Percentiles rank a stretch among this genome's conserved stretches.
Evolutionary conservation across 2,797 vertebrate species (phyloP).

Genomic region (Characodon lateralis): DNA sequence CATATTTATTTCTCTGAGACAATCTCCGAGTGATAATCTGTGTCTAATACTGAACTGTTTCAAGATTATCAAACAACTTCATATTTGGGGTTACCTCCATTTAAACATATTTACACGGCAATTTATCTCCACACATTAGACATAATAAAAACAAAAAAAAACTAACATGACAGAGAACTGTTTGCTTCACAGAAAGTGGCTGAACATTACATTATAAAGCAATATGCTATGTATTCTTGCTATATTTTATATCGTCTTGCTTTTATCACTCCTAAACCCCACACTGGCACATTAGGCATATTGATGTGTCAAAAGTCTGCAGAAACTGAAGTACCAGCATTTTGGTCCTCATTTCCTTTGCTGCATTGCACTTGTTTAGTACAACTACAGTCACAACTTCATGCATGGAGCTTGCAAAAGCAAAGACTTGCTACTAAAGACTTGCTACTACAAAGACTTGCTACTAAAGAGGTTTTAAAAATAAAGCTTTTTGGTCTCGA

Average conservation of each 20-base stretch:
- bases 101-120: conserved; percentile 34
- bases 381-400: conserved; percentile 30
- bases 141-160: conserved; percentile 10
- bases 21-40: conserved; percentile 34
- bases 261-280: conserved; percentile 14
- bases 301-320: conserved; percentile 27
- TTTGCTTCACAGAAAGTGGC: conserved; percentile 40
- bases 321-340: conserved; percentile 11
- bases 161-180: conserved; percentile 23
- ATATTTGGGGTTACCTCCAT: conserved; percentile 16
- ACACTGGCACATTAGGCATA: conserved; percentile 7
- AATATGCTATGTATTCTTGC: conserved; percentile 17
- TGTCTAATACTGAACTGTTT: conserved; percentile 52
- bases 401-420: not conserved
- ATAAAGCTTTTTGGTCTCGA: not conserved
- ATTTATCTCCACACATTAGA: conserved; percentile 9
- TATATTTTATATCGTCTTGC: not conserved
- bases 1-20: conserved; percentile 54
- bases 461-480: not conserved
- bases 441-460: conserved; percentile 6
- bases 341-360: conserved; percentile 1
- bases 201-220: conserved; percentile 52
- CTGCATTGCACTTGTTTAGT: conserved; percentile 26
- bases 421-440: not conserved
- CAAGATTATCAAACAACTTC: conserved; percentile 37